A percentile compares a stretch with the other conserved stretches of the same genome.
Conservation (phyloP, 2,888 invertebrate species). For the Baronia brevicornis region DNA sequence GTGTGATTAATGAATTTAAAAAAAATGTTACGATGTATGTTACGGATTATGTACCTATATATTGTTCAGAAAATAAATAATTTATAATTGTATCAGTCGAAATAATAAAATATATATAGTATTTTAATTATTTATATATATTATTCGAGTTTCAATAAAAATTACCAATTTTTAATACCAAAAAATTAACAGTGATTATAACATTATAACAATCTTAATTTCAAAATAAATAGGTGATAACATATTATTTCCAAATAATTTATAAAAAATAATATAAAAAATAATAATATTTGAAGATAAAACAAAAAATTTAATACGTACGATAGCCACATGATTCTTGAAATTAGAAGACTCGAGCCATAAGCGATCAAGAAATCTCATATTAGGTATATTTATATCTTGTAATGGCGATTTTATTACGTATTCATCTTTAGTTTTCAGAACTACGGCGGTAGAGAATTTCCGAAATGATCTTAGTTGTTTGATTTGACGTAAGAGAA, state of each 20-base stretch:
- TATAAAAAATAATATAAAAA: background rate
- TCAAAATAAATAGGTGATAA: background rate
- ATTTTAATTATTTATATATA: no score
- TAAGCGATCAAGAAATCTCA: constrained; percentile 47
- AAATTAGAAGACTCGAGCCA: constrained; percentile 44
- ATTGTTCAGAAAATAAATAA: no score
- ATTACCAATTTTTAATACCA: no score
- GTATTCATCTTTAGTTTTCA: constrained; percentile 40
- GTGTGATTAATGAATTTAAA: no score
- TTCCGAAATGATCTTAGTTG: constrained; percentile 47
- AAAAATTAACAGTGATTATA: no score
- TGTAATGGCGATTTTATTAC: constrained; percentile 47
- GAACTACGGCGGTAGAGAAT: constrained; percentile 36
- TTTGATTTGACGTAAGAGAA: constrained; percentile 49
- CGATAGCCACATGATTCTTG: constrained; percentile 52
- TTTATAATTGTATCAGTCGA: no score
- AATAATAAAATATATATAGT: no score
- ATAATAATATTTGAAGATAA: constrained; percentile 2
- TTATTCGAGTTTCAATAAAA: no score
- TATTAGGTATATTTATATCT: constrained; percentile 46
- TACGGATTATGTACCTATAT: no score
- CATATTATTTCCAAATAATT: background rate
- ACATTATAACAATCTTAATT: background rate
- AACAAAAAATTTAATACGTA: constrained; percentile 32
- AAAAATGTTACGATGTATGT: no score